Conservation (phyloP, 2,888 invertebrate species). For the Melipona beecheii region DNA sequence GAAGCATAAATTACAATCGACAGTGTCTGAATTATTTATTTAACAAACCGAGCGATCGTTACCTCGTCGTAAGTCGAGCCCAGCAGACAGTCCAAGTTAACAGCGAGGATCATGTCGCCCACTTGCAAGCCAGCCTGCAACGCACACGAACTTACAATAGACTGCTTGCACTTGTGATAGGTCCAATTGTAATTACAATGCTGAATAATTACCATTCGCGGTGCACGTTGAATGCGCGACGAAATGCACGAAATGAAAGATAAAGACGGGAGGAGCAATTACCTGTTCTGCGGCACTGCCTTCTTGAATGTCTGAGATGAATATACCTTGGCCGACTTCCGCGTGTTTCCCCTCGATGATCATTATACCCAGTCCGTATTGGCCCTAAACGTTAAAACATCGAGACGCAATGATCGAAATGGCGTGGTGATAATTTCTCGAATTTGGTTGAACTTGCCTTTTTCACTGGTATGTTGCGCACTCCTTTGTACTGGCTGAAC, state of each 20-base stretch:
- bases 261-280: constrained; percentile 52
- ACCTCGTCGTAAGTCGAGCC: constrained; percentile 95
- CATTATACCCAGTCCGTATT: constrained; percentile 95
- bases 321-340: constrained; percentile 96
- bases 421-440: neutral
- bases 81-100: constrained; percentile 96
- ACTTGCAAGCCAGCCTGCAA: constrained; percentile 95
- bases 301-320: constrained; percentile 96
- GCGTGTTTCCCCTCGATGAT: constrained; percentile 97
- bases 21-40: neutral
- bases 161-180: neutral
- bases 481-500: constrained; percentile 88
- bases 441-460: constrained; percentile 87
- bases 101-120: constrained; percentile 98
- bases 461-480: constrained; percentile 92
- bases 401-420: constrained; percentile 6
- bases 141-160: neutral
- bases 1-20: neutral
- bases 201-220: constrained; percentile 1
- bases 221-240: neutral
- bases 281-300: constrained; percentile 95
- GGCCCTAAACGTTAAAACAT: constrained; percentile 85
- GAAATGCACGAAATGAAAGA: neutral
- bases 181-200: neutral
- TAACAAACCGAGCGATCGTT: constrained; percentile 19